A percentile compares a stretch with the other conserved stretches of the same genome.
phyloP scores from a whole-genome alignment of 2,113 vertebrate species.

The Hippocampus barbouri region DNA sequence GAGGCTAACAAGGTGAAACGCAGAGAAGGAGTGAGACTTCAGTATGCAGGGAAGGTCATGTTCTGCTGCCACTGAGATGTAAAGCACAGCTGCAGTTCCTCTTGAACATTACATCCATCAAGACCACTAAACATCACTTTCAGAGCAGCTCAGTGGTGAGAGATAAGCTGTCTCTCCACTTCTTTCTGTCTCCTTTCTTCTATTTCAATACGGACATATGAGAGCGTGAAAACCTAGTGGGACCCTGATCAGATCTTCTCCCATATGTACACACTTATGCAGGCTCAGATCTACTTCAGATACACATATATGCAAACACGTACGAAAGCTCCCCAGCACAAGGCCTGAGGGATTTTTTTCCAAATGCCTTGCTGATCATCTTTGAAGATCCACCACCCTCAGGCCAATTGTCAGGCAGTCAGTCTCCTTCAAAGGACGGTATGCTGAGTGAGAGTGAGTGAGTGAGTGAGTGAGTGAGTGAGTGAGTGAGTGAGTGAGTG shows the following conservation, averaged over 20 bases:
- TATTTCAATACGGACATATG: constrained; percentile 2
- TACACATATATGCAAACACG: constrained; percentile 3
- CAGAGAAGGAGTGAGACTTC: constrained; percentile 7
- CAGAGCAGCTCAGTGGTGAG: not conserved
- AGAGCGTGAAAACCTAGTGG: constrained; percentile 16
- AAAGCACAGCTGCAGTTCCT: not conserved
- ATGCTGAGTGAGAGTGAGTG: too few species aligned
- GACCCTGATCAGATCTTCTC: constrained; percentile 18
- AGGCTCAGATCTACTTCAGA: not conserved
- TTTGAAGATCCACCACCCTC: constrained; percentile 43
- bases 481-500: too few species aligned
- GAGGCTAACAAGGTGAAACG: constrained; percentile 10
- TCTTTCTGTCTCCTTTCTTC: not conserved
- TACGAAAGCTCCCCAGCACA: not conserved
- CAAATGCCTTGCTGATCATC: constrained; percentile 26
- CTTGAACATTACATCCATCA: constrained; percentile 2
- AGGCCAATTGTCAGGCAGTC: constrained; percentile 35
- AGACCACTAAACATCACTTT: constrained; percentile 7
- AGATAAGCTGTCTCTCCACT: not conserved
- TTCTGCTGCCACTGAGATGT: constrained; percentile 15
- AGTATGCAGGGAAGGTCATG: constrained; percentile 28
- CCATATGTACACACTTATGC: constrained; percentile 5
- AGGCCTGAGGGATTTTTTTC: constrained; percentile 40
- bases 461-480: too few species aligned
- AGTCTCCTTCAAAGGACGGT: constrained; percentile 10